Conservation (phyloP, 1,140 invertebrate species). For the Conus betulinus region DNA sequence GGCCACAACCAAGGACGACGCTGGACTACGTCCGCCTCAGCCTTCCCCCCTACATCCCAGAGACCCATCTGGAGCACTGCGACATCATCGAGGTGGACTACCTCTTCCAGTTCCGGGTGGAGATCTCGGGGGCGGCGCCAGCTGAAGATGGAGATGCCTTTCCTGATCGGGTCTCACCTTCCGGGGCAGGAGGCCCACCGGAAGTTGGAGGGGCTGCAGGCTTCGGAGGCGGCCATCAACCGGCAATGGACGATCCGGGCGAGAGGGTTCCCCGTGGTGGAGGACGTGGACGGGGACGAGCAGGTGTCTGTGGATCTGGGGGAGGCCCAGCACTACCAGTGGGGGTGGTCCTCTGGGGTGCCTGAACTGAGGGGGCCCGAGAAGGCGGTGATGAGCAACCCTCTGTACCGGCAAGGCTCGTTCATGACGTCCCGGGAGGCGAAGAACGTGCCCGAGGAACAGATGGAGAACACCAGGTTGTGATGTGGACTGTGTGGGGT, state of each 20-base stretch:
- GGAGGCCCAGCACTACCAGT: conserved; percentile 40
- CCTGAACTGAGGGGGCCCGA: conserved; percentile 54
- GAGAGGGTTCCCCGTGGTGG: conserved; percentile 27
- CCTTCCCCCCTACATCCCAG: conserved; percentile 73
- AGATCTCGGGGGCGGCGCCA: conserved; percentile 63
- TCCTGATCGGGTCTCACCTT: conserved; percentile 63
- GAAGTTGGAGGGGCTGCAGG: background rate
- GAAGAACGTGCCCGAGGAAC: conserved; percentile 42
- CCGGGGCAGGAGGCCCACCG: conserved; percentile 53
- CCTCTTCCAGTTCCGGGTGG: conserved; percentile 69
- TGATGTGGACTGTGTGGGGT: conserved; percentile 8
- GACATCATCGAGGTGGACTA: conserved; percentile 74
- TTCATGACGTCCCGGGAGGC: conserved; percentile 26
- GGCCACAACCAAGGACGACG: conserved; percentile 67
- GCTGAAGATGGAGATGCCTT: conserved; percentile 59
- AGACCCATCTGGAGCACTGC: conserved; percentile 70
- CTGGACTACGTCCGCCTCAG: conserved; percentile 71
- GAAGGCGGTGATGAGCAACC: conserved; percentile 56
- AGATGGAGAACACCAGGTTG: conserved; percentile 59
- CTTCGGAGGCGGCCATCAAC: conserved; percentile 42
- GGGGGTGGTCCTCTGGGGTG: conserved; percentile 37
- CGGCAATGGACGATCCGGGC: conserved; percentile 58
- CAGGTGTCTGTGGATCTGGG: conserved; percentile 8
- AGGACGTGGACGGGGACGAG: conserved; percentile 39
- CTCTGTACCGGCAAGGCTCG: conserved; percentile 52